phyloP scores from a whole-genome alignment of 2,113 vertebrate species.

The Thomomys bottae region DNA sequence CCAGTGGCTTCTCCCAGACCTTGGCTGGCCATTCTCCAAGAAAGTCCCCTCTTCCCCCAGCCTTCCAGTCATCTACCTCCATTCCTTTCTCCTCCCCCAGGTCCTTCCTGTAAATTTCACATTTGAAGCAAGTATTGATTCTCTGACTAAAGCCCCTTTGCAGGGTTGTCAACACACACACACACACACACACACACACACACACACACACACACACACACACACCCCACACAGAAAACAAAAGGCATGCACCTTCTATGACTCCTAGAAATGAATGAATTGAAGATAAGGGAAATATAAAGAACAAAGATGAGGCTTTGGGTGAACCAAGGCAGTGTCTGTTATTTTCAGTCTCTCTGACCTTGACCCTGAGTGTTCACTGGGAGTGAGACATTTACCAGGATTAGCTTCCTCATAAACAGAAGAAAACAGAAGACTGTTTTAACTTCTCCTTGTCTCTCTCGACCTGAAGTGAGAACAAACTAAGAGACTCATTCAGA shows the following conservation, averaged over 20 bases:
- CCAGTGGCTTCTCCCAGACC: background rate
- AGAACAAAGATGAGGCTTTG: background rate
- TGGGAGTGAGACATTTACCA: background rate
- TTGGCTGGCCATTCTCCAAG: background rate
- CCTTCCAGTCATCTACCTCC: background rate
- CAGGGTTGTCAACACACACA: background rate
- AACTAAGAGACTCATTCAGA: background rate
- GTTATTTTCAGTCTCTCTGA: slow-evolving; percentile 14
- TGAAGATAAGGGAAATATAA: background rate
- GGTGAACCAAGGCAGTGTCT: background rate
- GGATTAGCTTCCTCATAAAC: slow-evolving; percentile 54
- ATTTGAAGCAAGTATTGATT: slow-evolving; percentile 71
- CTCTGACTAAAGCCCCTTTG: slow-evolving; percentile 65
- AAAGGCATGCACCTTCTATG: slow-evolving; percentile 41
- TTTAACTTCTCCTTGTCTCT: slow-evolving; percentile 56
- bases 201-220: slow-evolving; percentile 19
- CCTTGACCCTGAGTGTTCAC: slow-evolving; percentile 8
- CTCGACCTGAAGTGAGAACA: slow-evolving; percentile 53
- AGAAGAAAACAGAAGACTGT: background rate
- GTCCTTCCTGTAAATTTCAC: slow-evolving; percentile 48
- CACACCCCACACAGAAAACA: slow-evolving; percentile 35
- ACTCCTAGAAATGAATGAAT: slow-evolving; percentile 57
- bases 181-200: background rate
- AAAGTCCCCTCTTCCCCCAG: background rate
- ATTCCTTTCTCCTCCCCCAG: slow-evolving; percentile 33